These are phyloP conservation scores for Drosophila phalerata DNA, from an alignment of 2,888 invertebrate species.

Conservation along the genomic window DNA sequence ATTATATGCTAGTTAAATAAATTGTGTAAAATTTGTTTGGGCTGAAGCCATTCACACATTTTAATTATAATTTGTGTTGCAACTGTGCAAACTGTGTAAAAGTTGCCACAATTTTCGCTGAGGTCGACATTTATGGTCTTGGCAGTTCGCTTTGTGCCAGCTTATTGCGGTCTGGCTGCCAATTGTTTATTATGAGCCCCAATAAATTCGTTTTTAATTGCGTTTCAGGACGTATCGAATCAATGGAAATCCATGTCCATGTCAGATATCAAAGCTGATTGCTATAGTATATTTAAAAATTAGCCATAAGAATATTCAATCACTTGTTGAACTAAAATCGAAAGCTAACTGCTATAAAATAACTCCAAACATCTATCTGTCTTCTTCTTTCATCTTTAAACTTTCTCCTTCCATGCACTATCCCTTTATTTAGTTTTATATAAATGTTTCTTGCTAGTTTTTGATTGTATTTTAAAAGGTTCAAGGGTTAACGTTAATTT, in stretches of 20 bases:
- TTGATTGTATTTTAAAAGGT: constrained; percentile 48
- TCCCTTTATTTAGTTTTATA: constrained; percentile 26
- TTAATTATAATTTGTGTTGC: constrained; percentile 56
- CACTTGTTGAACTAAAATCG: neutral
- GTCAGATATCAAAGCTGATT: constrained; percentile 8
- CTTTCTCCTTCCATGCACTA: constrained; percentile 30
- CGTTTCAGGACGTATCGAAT: constrained; percentile 10
- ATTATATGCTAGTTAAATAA: constrained; percentile 60
- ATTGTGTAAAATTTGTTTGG: constrained; percentile 40
- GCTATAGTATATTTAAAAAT: constrained; percentile 3
- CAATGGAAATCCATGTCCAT: constrained; percentile 1
- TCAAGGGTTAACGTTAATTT: constrained; percentile 38
- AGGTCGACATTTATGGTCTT: constrained; percentile 38
- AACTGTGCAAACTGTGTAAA: constrained; percentile 4
- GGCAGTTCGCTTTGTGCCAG: constrained; percentile 28
- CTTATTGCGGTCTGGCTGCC: constrained; percentile 28
- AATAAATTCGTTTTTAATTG: constrained; percentile 42
- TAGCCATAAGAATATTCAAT: neutral
- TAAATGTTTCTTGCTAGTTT: constrained; percentile 46
- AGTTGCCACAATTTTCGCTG: constrained; percentile 34
- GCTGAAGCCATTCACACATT: constrained; percentile 27
- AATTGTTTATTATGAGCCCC: constrained; percentile 32
- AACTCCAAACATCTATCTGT: neutral
- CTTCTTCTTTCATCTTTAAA: constrained; percentile 5
- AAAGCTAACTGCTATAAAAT: neutral